Evolutionary conservation across 2,797 vertebrate genomes (phyloP).

Genomic region (Myotis daubentonii): DNA sequence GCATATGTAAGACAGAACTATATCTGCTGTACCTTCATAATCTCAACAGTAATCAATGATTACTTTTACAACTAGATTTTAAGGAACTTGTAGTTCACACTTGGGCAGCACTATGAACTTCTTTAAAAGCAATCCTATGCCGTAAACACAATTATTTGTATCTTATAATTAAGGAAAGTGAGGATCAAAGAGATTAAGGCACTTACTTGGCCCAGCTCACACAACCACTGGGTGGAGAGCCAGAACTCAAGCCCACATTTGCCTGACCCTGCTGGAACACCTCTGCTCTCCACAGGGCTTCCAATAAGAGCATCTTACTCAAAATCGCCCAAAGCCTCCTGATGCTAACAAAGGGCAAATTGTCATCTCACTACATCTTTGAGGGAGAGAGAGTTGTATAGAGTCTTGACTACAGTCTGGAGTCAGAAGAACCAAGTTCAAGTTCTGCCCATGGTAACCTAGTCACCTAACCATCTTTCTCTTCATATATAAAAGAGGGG

Average conservation of each 20-base stretch:
- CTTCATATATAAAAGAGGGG: background rate
- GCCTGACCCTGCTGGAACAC: background rate
- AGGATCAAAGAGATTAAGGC: background rate
- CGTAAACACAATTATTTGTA: background rate
- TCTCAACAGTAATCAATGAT: background rate
- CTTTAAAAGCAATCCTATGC: background rate
- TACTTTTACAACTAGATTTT: background rate
- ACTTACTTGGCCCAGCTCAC: background rate
- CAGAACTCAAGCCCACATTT: background rate
- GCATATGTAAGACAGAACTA: background rate
- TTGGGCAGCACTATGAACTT: background rate
- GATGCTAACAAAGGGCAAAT: background rate
- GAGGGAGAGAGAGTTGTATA: background rate
- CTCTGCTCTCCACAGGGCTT: background rate
- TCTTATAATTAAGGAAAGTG: background rate
- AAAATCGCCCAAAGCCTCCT: background rate
- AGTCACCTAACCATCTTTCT: background rate
- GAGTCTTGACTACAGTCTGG: background rate
- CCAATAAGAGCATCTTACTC: background rate
- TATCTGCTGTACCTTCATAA: background rate
- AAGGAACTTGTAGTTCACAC: background rate
- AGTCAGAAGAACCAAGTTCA: conserved; percentile 13
- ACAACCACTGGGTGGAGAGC: background rate
- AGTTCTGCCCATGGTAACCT: background rate
- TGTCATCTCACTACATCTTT: background rate